phyloP scores from a whole-genome alignment of 1,140 invertebrate genomes.

The Halictus rubicundus region DNA sequence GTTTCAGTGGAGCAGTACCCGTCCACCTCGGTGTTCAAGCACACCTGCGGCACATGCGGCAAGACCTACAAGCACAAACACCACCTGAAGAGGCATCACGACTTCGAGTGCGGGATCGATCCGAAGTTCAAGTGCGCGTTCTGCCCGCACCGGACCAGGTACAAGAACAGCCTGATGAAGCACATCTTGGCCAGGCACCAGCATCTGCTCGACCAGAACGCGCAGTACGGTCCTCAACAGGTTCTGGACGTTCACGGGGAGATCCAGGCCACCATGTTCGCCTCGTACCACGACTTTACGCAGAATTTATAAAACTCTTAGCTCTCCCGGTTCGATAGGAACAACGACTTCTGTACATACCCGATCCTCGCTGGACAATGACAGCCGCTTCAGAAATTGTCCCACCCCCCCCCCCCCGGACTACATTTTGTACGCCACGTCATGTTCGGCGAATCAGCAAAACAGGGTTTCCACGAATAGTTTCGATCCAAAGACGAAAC shows the following conservation, averaged over 20 bases:
- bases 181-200: conserved; percentile 74
- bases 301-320: conserved; percentile 43
- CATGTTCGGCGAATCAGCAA: too few species aligned
- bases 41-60: conserved; percentile 78
- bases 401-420: too few species aligned
- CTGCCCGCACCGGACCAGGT: conserved; percentile 82
- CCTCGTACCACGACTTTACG: conserved; percentile 49
- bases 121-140: conserved; percentile 81
- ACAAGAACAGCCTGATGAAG: conserved; percentile 79
- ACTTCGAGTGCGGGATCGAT: conserved; percentile 83
- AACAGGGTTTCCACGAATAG: too few species aligned
- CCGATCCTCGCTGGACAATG: too few species aligned
- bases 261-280: conserved; percentile 35
- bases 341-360: too few species aligned
- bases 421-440: too few species aligned
- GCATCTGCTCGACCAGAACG: conserved; percentile 62
- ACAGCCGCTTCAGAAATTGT: too few species aligned
- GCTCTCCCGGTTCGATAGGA: too few species aligned
- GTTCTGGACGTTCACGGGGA: conserved; percentile 37
- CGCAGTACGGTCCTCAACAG: conserved; percentile 55
- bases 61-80: conserved; percentile 82
- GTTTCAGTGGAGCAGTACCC: conserved; percentile 60
- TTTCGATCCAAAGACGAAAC: too few species aligned
- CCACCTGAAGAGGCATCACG: conserved; percentile 80
- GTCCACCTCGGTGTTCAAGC: conserved; percentile 37